A percentile compares a stretch with the other conserved stretches of the same genome.
Conservation (phyloP, 2,113 vertebrate genomes). For the Microtus ochrogaster region DNA sequence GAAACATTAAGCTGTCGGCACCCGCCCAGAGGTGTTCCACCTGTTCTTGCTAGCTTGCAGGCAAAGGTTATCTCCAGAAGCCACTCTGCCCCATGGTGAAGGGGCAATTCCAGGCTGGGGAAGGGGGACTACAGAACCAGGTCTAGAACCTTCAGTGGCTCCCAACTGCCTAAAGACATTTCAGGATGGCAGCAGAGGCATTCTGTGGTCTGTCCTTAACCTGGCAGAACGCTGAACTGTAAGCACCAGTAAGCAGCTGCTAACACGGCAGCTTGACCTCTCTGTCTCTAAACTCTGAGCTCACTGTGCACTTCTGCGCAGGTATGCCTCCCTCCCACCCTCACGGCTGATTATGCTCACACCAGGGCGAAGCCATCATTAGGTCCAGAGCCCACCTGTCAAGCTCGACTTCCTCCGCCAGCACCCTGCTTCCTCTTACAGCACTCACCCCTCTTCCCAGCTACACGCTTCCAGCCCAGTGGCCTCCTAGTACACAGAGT, state of each 20-base stretch:
- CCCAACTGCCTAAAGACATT: not conserved
- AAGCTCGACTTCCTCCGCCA: not conserved
- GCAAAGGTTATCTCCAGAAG: not conserved
- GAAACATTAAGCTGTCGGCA: constrained; percentile 9
- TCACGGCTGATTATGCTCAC: not conserved
- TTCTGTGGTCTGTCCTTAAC: not conserved
- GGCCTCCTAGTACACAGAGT: not conserved
- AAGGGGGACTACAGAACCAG: not conserved
- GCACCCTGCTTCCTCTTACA: not conserved
- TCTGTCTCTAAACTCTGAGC: not conserved
- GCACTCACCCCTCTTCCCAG: not conserved
- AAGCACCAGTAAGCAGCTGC: not conserved
- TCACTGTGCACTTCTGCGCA: too few species aligned
- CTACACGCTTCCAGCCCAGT: not conserved
- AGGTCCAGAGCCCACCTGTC: not conserved
- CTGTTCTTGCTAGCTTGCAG: not conserved
- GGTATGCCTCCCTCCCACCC: not conserved
- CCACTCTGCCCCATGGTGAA: not conserved
- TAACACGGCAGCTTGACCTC: not conserved
- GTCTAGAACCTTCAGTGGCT: not conserved
- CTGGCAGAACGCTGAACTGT: not conserved
- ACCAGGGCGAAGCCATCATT: fast-evolving
- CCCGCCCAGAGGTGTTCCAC: not conserved
- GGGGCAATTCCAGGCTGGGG: not conserved
- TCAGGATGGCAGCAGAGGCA: not conserved